Evolutionary conservation across 2,797 vertebrate genomes (phyloP), one percentile per base, ranked within the genome.

Genomic region (Scolopax bukidnonensis): DNA sequence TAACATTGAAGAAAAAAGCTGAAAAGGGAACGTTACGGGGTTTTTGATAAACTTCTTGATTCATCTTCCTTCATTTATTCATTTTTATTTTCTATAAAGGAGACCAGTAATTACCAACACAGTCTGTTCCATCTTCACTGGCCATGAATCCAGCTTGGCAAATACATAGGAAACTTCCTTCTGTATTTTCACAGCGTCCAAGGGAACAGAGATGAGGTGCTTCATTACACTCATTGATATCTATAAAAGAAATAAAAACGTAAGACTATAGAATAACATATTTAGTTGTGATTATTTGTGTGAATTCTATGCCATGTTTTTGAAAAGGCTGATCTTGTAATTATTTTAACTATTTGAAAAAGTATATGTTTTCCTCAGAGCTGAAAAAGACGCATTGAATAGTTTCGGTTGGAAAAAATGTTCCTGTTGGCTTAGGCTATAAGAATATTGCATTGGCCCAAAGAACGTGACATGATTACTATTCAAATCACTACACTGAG

Each of bases 141-240:
- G 98, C 96, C 93, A 98, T 98, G 96, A 98, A 99, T 65, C 99
- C 99, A 30, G 95, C 95, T 11, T 97, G 97, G 96, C 99, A 99
- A 96, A 98, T 98, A 93, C 99, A 99, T 64, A 98, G 96, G 97
- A 99, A 99, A 94, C 98, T 98, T 82, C 99, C 99, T 69, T 98
- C 98, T 2, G 98, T 99, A 98, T 99, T 99, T 97, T 97, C 97
- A 98, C 99, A 99, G 89, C 90, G 98, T 48, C 99, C 99, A 51
- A 98, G 97, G 83, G 97, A 98, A 96, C 99, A 99, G 85, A 98
- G 97, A 74, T 98, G 97, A 13, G 96, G 97, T 69, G 36, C 97
- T 82, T 98, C 97, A 74, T 85, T 41, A 94, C 99, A 99, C 87
- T 99, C 99, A 70, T 99, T 98, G 63, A 98, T 96, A 97, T 99